Evolutionary conservation across 2,888 invertebrate genomes (phyloP).

Genomic region (Halictus ligatus): DNA sequence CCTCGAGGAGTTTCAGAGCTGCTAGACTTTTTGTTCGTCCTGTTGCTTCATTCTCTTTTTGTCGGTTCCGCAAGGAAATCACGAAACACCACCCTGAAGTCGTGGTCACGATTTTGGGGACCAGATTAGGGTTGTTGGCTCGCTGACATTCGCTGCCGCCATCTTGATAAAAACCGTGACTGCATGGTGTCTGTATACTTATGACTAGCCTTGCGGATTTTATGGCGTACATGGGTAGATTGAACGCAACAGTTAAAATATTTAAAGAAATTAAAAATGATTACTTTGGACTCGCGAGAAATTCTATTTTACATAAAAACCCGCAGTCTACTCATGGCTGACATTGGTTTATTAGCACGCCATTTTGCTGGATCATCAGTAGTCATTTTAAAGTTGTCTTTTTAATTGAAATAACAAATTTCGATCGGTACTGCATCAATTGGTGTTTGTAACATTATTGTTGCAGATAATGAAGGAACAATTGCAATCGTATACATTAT

Average conservation of each 20-base stretch:
- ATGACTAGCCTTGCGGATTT: background rate
- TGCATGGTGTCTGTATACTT: background rate
- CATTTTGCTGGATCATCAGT: too few relatives aligned
- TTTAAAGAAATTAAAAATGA: background rate
- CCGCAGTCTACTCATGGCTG: too few relatives aligned
- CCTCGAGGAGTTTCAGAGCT: background rate
- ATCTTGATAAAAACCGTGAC: slow-evolving; percentile 29
- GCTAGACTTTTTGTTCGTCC: background rate
- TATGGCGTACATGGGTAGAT: background rate
- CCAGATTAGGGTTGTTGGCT: background rate
- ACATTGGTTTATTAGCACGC: too few relatives aligned
- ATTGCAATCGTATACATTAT: too few relatives aligned
- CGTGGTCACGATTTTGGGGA: slow-evolving; percentile 8
- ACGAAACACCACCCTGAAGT: slow-evolving; percentile 1
- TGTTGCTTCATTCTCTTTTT: background rate
- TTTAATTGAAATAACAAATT: too few relatives aligned
- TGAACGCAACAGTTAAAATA: too few relatives aligned
- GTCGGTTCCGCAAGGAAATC: background rate
- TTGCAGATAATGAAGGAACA: too few relatives aligned
- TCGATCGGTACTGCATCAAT: too few relatives aligned
- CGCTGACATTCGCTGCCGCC: background rate
- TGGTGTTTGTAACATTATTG: too few relatives aligned
- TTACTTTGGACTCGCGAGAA: background rate
- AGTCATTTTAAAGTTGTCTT: too few relatives aligned
- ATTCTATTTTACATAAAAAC: too few relatives aligned